phyloP scores from a whole-genome alignment of 2,113 vertebrate genomes.

The Mus pahari region DNA sequence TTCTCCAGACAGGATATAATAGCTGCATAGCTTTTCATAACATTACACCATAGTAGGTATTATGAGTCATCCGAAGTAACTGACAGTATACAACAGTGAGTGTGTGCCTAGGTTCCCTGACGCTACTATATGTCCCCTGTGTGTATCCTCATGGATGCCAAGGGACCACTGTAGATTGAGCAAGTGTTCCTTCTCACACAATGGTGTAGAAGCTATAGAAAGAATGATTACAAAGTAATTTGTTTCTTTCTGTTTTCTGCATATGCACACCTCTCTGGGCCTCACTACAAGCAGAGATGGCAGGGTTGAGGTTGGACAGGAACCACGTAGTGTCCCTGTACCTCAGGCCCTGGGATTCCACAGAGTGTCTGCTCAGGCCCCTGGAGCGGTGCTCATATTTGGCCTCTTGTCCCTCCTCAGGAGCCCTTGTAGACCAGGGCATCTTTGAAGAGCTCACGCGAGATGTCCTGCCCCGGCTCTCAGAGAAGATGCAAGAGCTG shows the following conservation, averaged over 20 bases:
- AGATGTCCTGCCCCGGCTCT: slow-evolving; percentile 92
- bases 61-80: no score
- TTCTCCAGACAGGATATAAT: background rate
- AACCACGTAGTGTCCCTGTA: background rate
- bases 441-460: slow-evolving; percentile 97
- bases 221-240: background rate
- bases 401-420: slow-evolving; percentile 79
- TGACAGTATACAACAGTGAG: no score
- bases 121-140: background rate
- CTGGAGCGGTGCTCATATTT: rapidly evolving
- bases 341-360: background rate
- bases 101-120: background rate
- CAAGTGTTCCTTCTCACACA: background rate
- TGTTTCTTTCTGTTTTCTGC: background rate
- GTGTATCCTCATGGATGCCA: background rate
- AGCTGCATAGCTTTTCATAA: background rate
- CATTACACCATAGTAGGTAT: background rate
- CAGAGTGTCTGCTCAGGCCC: rapidly evolving
- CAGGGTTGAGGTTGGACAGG: background rate
- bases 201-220: background rate
- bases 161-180: background rate
- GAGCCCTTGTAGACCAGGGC: slow-evolving; percentile 96
- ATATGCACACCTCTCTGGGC: background rate
- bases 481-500: slow-evolving; percentile 96
- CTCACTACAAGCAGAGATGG: background rate